Percentiles rank a stretch among this genome's conserved stretches.
Evolutionary conservation across 2,113 vertebrate genomes (phyloP).

Genomic region (Caranx melampygus): DNA sequence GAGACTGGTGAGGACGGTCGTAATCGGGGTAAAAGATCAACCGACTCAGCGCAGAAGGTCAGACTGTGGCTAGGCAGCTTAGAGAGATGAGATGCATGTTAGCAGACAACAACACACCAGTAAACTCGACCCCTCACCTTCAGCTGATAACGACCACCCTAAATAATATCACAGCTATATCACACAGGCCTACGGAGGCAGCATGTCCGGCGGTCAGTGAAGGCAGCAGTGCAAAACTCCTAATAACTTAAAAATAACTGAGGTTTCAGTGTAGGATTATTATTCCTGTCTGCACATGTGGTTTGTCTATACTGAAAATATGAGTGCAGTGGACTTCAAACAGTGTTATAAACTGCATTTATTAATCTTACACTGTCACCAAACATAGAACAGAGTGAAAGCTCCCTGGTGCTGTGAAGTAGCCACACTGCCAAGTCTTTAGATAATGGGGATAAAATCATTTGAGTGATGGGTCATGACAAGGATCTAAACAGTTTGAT

Average conservation of each 20-base stretch:
- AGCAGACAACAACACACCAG: not conserved
- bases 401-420: not conserved
- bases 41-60: not conserved
- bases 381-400: not conserved
- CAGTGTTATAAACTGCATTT: not conserved
- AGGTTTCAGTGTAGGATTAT: not conserved
- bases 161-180: not conserved
- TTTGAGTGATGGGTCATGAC: not conserved
- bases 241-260: not conserved
- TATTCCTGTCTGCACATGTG: too few species aligned
- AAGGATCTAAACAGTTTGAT: not conserved
- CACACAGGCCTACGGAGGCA: not conserved
- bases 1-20: not conserved
- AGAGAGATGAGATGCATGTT: not conserved
- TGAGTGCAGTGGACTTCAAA: too few species aligned
- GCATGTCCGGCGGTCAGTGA: slow-evolving; percentile 10
- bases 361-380: not conserved
- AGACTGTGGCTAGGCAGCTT: not conserved
- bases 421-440: not conserved
- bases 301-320: too few species aligned
- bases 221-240: slow-evolving; percentile 41
- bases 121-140: not conserved
- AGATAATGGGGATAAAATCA: not conserved
- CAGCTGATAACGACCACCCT: not conserved
- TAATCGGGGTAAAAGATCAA: not conserved